phyloP scores from a whole-genome alignment of 2,888 invertebrate species.

The Anagyrus pseudococci region DNA sequence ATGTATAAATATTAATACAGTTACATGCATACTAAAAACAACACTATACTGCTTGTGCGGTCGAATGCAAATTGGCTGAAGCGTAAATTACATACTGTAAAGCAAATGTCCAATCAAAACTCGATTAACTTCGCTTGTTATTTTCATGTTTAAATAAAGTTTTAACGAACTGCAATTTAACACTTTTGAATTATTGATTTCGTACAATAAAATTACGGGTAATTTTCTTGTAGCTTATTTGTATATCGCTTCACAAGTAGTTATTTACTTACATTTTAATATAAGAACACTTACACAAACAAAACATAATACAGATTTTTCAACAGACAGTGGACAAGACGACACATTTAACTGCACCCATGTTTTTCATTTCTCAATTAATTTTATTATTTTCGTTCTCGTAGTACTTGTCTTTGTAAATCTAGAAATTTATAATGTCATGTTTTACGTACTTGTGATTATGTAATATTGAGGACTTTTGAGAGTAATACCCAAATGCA shows the following conservation, averaged over 20 bases:
- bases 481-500: slow-evolving; percentile 23
- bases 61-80: slow-evolving; percentile 3
- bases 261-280: slow-evolving; percentile 9
- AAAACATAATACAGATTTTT: slow-evolving; percentile 19
- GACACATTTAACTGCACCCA: slow-evolving; percentile 23
- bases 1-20: slow-evolving; percentile 47
- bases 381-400: slow-evolving; percentile 12
- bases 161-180: no score
- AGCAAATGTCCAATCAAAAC: no score
- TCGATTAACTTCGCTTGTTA: not conserved
- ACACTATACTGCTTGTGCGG: slow-evolving; percentile 26
- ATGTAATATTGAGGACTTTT: slow-evolving; percentile 23
- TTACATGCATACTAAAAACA: slow-evolving; percentile 39
- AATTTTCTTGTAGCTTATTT: not conserved
- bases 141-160: slow-evolving; percentile 2
- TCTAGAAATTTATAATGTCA: slow-evolving; percentile 26
- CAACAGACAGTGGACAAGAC: slow-evolving; percentile 24
- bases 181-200: no score
- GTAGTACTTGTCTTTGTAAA: slow-evolving; percentile 29
- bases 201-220: not conserved
- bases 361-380: slow-evolving; percentile 4
- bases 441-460: slow-evolving; percentile 25
- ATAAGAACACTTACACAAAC: slow-evolving; percentile 26
- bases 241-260: slow-evolving; percentile 15
- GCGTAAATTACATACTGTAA: no score